Evolutionary conservation across 2,797 vertebrate genomes (phyloP).

Genomic region (Momotus momota): DNA sequence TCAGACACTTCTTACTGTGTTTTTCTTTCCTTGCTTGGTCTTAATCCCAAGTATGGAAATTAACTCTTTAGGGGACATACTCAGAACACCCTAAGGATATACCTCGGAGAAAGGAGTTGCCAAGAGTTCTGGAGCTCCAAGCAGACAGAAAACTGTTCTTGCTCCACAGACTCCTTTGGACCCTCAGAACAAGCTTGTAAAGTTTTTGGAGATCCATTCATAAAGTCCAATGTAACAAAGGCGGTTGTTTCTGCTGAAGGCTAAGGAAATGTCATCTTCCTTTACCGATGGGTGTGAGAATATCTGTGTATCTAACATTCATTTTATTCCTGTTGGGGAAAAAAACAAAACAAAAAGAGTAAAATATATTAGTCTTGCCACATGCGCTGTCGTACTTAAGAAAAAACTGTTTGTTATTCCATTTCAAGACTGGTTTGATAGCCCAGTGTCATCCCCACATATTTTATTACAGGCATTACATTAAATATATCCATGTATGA

Average conservation of each 20-base stretch:
- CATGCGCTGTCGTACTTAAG: background rate
- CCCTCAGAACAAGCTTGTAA: background rate
- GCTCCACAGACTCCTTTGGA: background rate
- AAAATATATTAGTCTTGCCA: background rate
- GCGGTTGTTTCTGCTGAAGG: background rate
- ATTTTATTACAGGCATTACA: background rate
- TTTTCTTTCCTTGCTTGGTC: background rate
- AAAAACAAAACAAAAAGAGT: background rate
- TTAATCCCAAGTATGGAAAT: background rate
- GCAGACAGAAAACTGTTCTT: background rate
- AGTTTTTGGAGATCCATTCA: background rate
- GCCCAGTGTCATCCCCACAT: background rate
- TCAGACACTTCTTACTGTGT: background rate
- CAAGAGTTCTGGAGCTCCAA: background rate
- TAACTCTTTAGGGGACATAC: background rate
- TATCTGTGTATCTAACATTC: background rate
- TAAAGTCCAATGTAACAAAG: background rate
- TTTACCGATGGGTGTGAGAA: background rate
- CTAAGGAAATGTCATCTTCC: background rate
- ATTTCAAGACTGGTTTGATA: background rate
- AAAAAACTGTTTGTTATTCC: background rate
- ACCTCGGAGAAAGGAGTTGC: background rate
- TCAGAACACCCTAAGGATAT: background rate
- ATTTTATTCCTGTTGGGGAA: background rate
- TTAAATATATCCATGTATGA: background rate